Percentiles rank a stretch among this genome's conserved stretches.
Evolutionary conservation across 1,140 invertebrate genomes (phyloP).

Genomic region (Metopolophium dirhodum): DNA sequence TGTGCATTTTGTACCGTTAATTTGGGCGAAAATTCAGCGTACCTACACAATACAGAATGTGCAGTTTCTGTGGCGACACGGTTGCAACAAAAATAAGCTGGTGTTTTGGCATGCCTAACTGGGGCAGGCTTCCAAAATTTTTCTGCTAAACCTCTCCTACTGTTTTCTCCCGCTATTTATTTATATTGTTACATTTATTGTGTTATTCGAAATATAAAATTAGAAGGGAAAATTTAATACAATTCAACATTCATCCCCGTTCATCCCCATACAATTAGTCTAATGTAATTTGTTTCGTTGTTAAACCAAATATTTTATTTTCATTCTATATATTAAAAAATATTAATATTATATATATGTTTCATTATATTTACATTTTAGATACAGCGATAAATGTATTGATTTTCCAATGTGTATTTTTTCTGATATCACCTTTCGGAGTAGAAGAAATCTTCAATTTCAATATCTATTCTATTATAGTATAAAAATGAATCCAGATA

Average conservation of each 20-base stretch:
- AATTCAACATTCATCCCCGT: not conserved
- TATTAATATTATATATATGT: no score
- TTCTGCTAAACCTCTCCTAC: conserved; percentile 24
- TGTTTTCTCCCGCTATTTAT: not conserved
- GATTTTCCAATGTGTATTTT: not conserved
- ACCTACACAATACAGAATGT: not conserved
- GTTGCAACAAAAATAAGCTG: conserved; percentile 51
- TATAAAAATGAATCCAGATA: not conserved
- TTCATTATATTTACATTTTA: not conserved
- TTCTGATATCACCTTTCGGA: not conserved
- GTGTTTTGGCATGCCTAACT: conserved; percentile 42
- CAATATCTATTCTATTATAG: not conserved
- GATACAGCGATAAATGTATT: not conserved
- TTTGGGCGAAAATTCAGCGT: not conserved
- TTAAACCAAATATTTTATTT: not conserved
- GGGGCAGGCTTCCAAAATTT: conserved; percentile 37
- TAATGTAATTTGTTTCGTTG: not conserved
- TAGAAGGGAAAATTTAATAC: not conserved
- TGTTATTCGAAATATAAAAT: not conserved
- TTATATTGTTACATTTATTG: not conserved
- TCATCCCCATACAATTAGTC: not conserved
- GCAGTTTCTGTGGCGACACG: conserved; percentile 29
- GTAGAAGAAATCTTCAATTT: not conserved
- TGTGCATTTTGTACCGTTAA: not conserved
- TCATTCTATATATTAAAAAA: not conserved